Percentiles rank a stretch among this genome's conserved stretches.
Conservation (phyloP, 23 tunicate genomes). For the Phallusia fumigata region DNA sequence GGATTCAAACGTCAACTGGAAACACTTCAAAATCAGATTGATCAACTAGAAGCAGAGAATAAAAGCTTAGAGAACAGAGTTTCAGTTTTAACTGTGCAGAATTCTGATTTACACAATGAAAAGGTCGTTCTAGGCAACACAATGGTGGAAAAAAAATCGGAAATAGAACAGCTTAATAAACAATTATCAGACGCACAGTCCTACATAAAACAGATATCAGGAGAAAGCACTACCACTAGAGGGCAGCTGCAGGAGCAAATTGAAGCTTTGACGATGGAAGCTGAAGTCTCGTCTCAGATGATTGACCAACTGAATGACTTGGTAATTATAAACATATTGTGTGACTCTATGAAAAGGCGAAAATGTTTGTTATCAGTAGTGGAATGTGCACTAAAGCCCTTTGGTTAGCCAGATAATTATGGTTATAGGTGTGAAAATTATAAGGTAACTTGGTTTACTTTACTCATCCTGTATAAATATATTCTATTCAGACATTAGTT, state of each 20-base stretch:
- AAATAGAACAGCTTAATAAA: background rate
- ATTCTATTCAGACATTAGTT: too few species aligned
- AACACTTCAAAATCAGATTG: background rate
- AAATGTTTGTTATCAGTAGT: background rate
- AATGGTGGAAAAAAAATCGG: background rate
- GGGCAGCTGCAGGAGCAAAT: background rate
- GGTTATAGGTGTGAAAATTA: too few species aligned
- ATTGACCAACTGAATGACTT: slow-evolving; percentile 2
- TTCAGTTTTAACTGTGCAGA: background rate
- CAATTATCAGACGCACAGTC: background rate
- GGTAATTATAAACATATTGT: background rate
- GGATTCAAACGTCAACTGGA: background rate
- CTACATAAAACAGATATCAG: background rate
- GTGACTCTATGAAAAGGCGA: background rate
- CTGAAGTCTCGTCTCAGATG: background rate
- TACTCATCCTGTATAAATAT: too few species aligned
- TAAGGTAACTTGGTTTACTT: too few species aligned
- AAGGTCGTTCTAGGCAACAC: background rate
- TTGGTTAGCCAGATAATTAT: too few species aligned
- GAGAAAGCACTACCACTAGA: background rate
- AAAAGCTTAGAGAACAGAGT: background rate
- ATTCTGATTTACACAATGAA: background rate
- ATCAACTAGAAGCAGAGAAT: background rate
- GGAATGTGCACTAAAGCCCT: too few species aligned
- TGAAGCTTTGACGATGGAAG: background rate